Conservation (phyloP, 2,113 vertebrate species). For the Pandion haliaetus region DNA sequence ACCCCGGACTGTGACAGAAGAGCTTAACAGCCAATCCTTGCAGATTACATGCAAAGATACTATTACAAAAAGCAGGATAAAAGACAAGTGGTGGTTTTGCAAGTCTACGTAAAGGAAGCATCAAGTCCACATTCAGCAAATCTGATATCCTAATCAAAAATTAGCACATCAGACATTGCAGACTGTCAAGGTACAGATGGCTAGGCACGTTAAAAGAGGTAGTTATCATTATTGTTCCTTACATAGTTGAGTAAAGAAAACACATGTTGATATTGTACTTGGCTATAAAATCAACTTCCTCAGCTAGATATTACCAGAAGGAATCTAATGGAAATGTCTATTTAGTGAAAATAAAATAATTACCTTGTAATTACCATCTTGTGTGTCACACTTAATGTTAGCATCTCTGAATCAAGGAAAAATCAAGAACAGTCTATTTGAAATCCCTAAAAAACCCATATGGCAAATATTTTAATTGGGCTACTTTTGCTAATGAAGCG, state of each 20-base stretch:
- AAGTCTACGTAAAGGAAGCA: neutral
- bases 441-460: constrained; percentile 20
- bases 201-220: neutral
- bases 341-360: constrained; percentile 59
- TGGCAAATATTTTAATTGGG: constrained; percentile 61
- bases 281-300: constrained; percentile 54
- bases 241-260: neutral
- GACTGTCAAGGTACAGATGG: neutral
- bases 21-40: neutral
- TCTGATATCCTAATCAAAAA: constrained; percentile 43
- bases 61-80: neutral
- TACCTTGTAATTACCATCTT: constrained; percentile 53
- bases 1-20: neutral
- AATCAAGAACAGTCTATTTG: constrained; percentile 33
- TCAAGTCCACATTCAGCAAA: neutral
- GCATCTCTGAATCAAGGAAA: constrained; percentile 49
- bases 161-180: neutral
- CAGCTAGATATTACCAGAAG: constrained; percentile 20
- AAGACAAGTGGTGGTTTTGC: neutral
- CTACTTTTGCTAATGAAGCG: constrained; percentile 46
- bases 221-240: constrained; percentile 11
- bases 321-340: constrained; percentile 17
- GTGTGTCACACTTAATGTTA: constrained; percentile 13
- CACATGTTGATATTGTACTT: constrained; percentile 38
- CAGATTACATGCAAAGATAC: neutral